These are phyloP conservation scores for Choristoneura rosaceana DNA, from an alignment of 2,888 invertebrate genomes.

Conservation along the genomic window DNA sequence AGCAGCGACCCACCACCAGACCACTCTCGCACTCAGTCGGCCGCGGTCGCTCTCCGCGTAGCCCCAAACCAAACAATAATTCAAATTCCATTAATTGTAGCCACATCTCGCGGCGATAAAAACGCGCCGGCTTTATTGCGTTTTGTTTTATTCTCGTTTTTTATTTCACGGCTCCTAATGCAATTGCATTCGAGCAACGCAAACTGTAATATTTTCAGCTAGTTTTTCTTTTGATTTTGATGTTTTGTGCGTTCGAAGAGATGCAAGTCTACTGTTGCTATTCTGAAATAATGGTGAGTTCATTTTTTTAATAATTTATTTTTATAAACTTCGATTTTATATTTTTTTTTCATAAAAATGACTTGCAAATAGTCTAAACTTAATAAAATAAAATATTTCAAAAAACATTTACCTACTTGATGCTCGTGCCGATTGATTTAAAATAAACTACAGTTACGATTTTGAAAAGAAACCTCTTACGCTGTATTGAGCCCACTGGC, in stretches of 20 bases:
- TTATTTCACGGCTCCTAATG: slow-evolving; percentile 79
- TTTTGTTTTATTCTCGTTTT: slow-evolving; percentile 73
- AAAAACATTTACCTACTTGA: background rate
- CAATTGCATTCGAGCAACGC: slow-evolving; percentile 81
- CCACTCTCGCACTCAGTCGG: slow-evolving; percentile 60
- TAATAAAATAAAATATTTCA: background rate
- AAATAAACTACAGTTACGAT: background rate
- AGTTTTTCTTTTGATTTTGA: slow-evolving; percentile 71
- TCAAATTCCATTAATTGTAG: slow-evolving; percentile 78
- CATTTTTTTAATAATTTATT: slow-evolving; percentile 35
- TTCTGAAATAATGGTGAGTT: slow-evolving; percentile 72
- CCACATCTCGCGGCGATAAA: slow-evolving; percentile 71
- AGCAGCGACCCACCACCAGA: slow-evolving; percentile 50
- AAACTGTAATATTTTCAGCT: slow-evolving; percentile 70
- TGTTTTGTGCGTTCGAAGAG: slow-evolving; percentile 75
- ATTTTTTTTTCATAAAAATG: background rate
- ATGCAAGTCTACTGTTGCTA: slow-evolving; percentile 57
- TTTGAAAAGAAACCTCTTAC: slow-evolving; percentile 31
- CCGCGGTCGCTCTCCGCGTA: slow-evolving; percentile 57
- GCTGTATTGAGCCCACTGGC: slow-evolving; percentile 47
- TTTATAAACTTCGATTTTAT: background rate
- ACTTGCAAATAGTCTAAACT: too few species aligned
- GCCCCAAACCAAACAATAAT: slow-evolving; percentile 59
- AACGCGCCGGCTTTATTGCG: slow-evolving; percentile 75
- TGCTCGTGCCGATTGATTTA: background rate